These are phyloP conservation scores for Aphidius gifuensis DNA, from an alignment of 1,140 invertebrate species.

Conservation along the genomic window DNA sequence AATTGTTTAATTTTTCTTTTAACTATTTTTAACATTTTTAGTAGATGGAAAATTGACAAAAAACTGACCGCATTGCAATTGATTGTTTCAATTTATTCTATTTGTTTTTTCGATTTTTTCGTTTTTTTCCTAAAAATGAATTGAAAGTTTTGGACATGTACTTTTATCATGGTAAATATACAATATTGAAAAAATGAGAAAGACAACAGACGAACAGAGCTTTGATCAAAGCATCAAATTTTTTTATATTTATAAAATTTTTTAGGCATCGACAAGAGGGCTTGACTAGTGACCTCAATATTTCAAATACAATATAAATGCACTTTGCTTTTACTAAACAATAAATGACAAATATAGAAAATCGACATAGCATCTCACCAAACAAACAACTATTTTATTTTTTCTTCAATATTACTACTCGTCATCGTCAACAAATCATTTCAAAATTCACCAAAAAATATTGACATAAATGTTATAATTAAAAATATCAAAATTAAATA, in stretches of 20 bases:
- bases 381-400: too few relatives aligned
- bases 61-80: conserved; percentile 8
- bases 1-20: background rate
- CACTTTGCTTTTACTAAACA: too few relatives aligned
- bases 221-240: conserved; percentile 24
- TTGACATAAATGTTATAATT: too few relatives aligned
- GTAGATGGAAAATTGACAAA: background rate
- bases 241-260: background rate
- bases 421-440: too few relatives aligned
- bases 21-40: conserved; percentile 3
- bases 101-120: background rate
- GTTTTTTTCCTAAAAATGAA: too few relatives aligned
- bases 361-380: too few relatives aligned
- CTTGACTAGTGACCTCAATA: conserved; percentile 26
- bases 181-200: conserved; percentile 7
- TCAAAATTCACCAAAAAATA: too few relatives aligned
- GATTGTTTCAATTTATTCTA: conserved; percentile 11
- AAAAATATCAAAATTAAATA: background rate
- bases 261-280: conserved; percentile 6
- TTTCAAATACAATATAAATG: conserved; percentile 26
- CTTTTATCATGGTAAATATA: background rate
- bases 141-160: background rate
- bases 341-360: too few relatives aligned
- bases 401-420: too few relatives aligned
- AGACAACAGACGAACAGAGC: conserved; percentile 9